Evolutionary conservation across 1,140 invertebrate genomes (phyloP).

Genomic region (Bradynema listronoti): DNA sequence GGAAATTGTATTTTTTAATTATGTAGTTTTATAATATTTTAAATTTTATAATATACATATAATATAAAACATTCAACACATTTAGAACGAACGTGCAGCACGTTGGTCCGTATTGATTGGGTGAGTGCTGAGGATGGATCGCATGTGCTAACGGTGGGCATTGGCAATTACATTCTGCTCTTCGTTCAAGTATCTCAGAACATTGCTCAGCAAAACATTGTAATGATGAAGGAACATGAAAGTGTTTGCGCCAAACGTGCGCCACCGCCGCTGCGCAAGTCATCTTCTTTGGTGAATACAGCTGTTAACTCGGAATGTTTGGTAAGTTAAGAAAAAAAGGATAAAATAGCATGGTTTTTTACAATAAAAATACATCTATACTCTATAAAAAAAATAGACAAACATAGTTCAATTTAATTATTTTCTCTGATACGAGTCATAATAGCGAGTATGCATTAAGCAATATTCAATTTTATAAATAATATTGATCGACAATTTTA

Average conservation of each 20-base stretch:
- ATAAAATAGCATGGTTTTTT: too few species aligned
- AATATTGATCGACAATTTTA: too few species aligned
- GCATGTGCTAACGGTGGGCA: conserved; percentile 89
- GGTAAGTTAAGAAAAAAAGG: background rate
- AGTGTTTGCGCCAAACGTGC: conserved; percentile 45
- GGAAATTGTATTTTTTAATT: too few species aligned
- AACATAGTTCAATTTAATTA: too few species aligned
- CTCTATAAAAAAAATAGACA: too few species aligned
- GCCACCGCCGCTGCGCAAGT: conserved; percentile 37
- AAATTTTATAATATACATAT: background rate
- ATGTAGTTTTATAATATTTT: too few species aligned
- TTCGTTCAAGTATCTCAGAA: conserved; percentile 61
- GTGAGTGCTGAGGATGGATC: conserved; percentile 97
- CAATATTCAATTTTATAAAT: too few species aligned
- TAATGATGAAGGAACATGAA: conserved; percentile 47
- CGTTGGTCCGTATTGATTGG: conserved; percentile 72
- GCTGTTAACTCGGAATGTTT: conserved; percentile 35
- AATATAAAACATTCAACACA: background rate
- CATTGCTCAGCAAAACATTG: conserved; percentile 56
- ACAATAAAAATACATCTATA: too few species aligned
- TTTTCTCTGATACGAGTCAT: too few species aligned
- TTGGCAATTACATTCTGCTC: conserved; percentile 73
- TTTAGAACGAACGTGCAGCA: conserved; percentile 6
- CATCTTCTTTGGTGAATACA: conserved; percentile 34
- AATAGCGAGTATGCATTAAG: too few species aligned